These are phyloP conservation scores for Pemphigus obesinymphae DNA, from an alignment of 1,140 invertebrate genomes.

Conservation along the genomic window DNA sequence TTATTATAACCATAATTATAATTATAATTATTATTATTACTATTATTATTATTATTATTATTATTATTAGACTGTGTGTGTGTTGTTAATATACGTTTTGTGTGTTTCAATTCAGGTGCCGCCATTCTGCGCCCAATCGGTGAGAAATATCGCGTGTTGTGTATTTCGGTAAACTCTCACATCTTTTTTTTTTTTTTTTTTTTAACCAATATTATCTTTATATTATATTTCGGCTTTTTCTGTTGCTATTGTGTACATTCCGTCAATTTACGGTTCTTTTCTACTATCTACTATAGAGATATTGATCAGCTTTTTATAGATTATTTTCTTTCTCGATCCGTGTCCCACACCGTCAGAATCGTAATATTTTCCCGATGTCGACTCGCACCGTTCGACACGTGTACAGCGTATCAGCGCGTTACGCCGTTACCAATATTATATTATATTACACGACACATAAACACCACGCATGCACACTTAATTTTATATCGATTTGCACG, in stretches of 20 bases:
- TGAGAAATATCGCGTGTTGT: conserved; percentile 87
- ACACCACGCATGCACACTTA: not conserved
- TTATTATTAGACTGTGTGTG: not conserved
- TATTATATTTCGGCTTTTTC: conserved; percentile 19
- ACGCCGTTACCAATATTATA: not conserved
- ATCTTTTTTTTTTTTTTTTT: conserved; percentile 27
- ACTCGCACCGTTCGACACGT: not conserved
- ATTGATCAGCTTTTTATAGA: not conserved
- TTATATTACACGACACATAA: too few relatives aligned
- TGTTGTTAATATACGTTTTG: conserved; percentile 50
- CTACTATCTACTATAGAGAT: not conserved
- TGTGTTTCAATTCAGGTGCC: conserved; percentile 64
- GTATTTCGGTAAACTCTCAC: conserved; percentile 71
- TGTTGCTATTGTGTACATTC: not conserved
- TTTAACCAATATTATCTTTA: conserved; percentile 9
- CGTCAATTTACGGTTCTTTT: not conserved
- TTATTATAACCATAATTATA: too few relatives aligned
- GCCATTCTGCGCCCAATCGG: conserved; percentile 80
- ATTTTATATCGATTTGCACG: not conserved
- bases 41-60: not conserved
- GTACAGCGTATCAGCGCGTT: not conserved
- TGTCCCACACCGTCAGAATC: not conserved
- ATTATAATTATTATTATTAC: not conserved
- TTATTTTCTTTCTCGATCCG: not conserved
- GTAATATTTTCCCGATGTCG: not conserved